Evolutionary conservation across 1,140 invertebrate genomes (phyloP).

Genomic region (Zaprionus vittiger): DNA sequence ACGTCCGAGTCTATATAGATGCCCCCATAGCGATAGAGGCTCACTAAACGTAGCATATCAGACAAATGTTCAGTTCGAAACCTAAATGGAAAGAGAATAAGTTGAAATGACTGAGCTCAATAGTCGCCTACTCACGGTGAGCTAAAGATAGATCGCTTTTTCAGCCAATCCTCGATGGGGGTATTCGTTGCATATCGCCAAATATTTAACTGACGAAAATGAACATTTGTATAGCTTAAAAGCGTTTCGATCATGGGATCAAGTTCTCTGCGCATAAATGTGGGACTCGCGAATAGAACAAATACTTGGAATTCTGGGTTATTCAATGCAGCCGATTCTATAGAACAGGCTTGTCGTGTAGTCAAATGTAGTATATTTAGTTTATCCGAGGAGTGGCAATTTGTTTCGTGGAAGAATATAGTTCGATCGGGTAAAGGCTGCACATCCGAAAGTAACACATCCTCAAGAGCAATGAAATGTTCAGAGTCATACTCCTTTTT

Average conservation of each 20-base stretch:
- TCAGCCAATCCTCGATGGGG: background rate
- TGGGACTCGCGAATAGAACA: background rate
- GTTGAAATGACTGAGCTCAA: background rate
- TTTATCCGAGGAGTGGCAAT: background rate
- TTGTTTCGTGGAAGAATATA: slow-evolving; percentile 4
- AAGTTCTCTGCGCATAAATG: background rate
- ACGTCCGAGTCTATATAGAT: background rate
- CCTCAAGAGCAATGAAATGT: background rate
- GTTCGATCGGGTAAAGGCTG: background rate
- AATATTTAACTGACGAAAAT: background rate
- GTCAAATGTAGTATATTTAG: background rate
- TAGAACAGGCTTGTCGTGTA: background rate
- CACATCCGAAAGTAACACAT: background rate
- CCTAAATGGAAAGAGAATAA: background rate
- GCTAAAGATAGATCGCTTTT: background rate
- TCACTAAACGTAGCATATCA: background rate
- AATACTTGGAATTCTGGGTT: background rate
- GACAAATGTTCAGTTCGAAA: background rate
- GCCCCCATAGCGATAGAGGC: background rate
- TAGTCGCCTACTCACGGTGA: background rate
- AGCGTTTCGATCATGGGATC: background rate
- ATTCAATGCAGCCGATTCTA: background rate
- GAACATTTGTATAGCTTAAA: background rate
- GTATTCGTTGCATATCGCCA: background rate
- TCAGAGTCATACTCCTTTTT: background rate